phyloP scores from a whole-genome alignment of 2,888 invertebrate species.

The Luperina testacea region DNA sequence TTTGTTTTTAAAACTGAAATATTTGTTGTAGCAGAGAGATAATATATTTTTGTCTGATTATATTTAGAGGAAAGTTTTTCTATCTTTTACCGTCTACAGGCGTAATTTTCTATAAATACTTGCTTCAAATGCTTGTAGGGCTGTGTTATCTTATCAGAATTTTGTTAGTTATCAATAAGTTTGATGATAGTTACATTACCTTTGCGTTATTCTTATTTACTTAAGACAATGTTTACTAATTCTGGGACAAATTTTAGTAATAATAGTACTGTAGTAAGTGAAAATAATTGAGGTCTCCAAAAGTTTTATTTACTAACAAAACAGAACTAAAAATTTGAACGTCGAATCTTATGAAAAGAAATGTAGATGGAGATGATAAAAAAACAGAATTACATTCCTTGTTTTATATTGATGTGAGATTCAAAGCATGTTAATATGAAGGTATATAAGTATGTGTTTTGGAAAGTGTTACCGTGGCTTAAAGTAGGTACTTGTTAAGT shows the following conservation, averaged over 20 bases:
- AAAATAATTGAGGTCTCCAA: constrained; percentile 1
- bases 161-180: constrained; percentile 68
- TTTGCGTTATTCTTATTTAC: constrained; percentile 40
- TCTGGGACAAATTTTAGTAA: not conserved
- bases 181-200: constrained; percentile 56
- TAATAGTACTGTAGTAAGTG: not conserved
- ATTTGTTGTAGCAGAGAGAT: constrained; percentile 47
- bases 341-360: not conserved
- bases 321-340: not conserved
- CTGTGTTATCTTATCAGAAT: constrained; percentile 72
- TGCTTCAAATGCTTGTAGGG: constrained; percentile 49
- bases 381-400: constrained; percentile 14
- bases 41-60: constrained; percentile 18
- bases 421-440: not conserved
- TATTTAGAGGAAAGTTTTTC: not conserved
- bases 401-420: not conserved
- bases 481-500: not conserved
- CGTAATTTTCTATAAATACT: constrained; percentile 10
- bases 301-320: constrained; percentile 59
- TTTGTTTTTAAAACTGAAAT: constrained; percentile 72
- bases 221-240: constrained; percentile 25
- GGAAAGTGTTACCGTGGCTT: not conserved
- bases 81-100: not conserved
- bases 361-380: constrained; percentile 36
- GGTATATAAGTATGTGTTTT: not conserved